Evolutionary conservation across 2,113 vertebrate genomes (phyloP).

Genomic region (Piprites chloris): DNA sequence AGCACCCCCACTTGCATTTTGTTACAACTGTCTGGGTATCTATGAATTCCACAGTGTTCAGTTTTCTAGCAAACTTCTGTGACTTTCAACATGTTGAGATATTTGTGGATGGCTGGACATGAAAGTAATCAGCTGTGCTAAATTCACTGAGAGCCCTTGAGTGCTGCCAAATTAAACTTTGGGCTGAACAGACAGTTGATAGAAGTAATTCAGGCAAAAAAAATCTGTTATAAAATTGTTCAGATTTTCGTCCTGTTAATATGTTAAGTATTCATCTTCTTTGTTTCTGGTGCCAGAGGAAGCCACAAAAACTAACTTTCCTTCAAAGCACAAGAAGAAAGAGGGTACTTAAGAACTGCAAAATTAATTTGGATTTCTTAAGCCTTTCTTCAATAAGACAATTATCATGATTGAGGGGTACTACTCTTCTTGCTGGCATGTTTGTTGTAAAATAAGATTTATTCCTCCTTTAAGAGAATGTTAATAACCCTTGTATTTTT

Average conservation of each 20-base stretch:
- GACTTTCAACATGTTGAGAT: slow-evolving; percentile 10
- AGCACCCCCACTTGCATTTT: not conserved
- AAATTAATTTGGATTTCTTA: not conserved
- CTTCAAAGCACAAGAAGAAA: not conserved
- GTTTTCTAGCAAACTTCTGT: slow-evolving; percentile 2
- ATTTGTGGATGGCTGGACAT: not conserved
- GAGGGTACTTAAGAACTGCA: not conserved
- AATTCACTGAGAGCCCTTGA: not conserved
- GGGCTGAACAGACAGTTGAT: not conserved
- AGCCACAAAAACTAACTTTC: not conserved
- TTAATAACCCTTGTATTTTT: not conserved
- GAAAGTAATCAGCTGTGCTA: slow-evolving; percentile 28
- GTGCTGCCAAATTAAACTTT: slow-evolving; percentile 25
- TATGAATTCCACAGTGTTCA: not conserved
- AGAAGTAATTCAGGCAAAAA: not conserved
- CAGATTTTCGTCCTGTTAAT: not conserved
- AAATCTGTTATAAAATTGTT: not conserved
- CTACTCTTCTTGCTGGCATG: not conserved
- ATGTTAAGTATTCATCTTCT: not conserved
- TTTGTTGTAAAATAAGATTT: not conserved
- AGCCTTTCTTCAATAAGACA: not conserved
- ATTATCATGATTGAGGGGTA: not conserved
- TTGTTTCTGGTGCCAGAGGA: not conserved
- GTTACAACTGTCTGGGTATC: not conserved
- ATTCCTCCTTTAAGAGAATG: not conserved